Evolutionary conservation across 2,113 vertebrate genomes (phyloP), one percentile per base, ranked within the genome.

Genomic region (Barbus barbus): DNA sequence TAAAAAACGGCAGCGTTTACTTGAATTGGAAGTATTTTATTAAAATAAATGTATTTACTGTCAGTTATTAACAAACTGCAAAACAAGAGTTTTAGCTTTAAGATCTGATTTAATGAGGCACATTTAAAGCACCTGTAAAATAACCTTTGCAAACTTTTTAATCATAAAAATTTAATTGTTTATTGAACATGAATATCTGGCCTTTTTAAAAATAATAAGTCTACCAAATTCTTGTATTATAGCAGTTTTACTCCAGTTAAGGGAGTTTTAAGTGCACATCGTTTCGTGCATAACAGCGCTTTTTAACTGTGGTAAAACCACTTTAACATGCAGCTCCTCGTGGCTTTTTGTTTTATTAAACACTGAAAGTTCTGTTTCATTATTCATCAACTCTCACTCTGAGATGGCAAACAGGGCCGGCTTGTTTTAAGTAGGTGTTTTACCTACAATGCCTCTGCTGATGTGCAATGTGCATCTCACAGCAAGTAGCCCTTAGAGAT

Each of bases 271-370:
- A 44, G 38, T 3, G 2, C 67, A 71, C 36, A 36, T 69, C 5
- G 22, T 11, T 44, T 44, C 0, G 4, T 6, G 36, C 22, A 5
- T 24, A 72, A 44, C 9, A 44, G n/a, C 12, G 5, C 36, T 41
- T 36, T 72, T 44, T 44, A 44, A 44, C 12, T 44, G 22, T 26
- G 16, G n/a, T 20, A 44, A 79, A 61, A 20, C 1, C 53, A 63
- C 33, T 78, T 12, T 26, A 26, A 41, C 14, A 2, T 2, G 9
- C 22, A 61, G n/a, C 14, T 60, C 44, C 56, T 44, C 9, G 2
- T 60, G n/a, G 56, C n/a, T 44, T 14, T 61, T 61, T 41, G n/a
- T 41, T 41, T 44, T 78, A 18, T 61, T 38, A 58, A 78, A 78
- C 20, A 24, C 48, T 58, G 51, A 53, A 20, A 51, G 13, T 28